Conservation (phyloP, 2,888 invertebrate genomes). For the Neria commutata region DNA sequence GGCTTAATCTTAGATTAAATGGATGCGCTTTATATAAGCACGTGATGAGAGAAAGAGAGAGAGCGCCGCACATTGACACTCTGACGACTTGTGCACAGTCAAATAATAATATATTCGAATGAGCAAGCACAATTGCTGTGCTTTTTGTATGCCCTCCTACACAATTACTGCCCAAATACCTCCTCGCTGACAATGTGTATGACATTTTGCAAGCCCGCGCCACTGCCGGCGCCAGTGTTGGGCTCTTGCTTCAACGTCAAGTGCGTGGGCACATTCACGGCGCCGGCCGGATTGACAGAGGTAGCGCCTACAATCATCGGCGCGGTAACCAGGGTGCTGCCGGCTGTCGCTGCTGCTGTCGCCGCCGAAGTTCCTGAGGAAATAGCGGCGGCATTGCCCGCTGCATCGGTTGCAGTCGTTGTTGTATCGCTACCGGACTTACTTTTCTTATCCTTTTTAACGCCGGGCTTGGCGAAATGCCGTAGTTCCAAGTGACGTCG, state of each 20-base stretch:
- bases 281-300: conserved; percentile 24
- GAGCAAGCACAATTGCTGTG: neutral
- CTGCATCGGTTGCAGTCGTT: conserved; percentile 22
- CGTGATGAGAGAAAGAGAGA: too few species aligned
- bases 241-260: conserved; percentile 34
- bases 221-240: conserved; percentile 31
- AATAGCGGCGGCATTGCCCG: conserved; percentile 36
- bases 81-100: too few species aligned
- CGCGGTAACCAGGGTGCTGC: neutral
- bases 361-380: conserved; percentile 35
- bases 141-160: too few species aligned
- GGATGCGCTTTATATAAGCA: too few species aligned
- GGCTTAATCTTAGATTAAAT: too few species aligned
- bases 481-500: conserved; percentile 65
- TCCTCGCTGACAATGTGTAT: conserved; percentile 56
- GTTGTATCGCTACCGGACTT: conserved; percentile 49
- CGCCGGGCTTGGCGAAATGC: conserved; percentile 62
- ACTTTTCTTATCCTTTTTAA: conserved; percentile 62
- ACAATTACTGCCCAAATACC: conserved; percentile 45
- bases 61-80: too few species aligned
- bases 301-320: conserved; percentile 5
- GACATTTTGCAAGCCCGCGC: conserved; percentile 50
- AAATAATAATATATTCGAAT: too few species aligned
- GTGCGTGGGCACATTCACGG: conserved; percentile 35
- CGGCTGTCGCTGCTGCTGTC: conserved; percentile 27